Base-by-base conservation (phyloP, 2,888 invertebrate genomes). In the Pyralis farinalis region DNA sequence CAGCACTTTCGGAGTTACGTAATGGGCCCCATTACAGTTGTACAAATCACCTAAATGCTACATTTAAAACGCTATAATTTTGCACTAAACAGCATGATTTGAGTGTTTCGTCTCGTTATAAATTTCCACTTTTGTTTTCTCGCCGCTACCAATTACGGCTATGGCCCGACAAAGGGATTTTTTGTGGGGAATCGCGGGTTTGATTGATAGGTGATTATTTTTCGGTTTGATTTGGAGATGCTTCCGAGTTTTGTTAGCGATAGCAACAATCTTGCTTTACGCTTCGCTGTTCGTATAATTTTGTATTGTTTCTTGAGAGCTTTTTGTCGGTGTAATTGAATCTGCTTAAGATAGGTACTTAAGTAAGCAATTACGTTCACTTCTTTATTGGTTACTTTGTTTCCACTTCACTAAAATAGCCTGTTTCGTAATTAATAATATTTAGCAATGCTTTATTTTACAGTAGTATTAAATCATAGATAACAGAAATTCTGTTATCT, bases 191-290 rank as follows among this genome's bases (percentile, higher is more conserved):
- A 59, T 62, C 53, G 52, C 53, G 62, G 66, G 66, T 50, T 63
- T 87, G 87, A 88, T 85, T 87, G 87, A 88, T 82, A 80, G 84
- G 62, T 70, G 71, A 85, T 88, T 84, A 85, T 82, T 74, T 84
- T 77, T 74, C 71, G 71, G 71, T 71, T 70, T 70, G 75, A 79
- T 78, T 66, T 65, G 64, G 60, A 71, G 76, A 76, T 64, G 81
- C 82, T 84, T 82, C 86, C 75, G 78, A 77, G 68, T 76, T 77
- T 75, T 71, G 67, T 70, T 60, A 59, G 56, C 51, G 64, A 69
- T 72, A 70, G 56, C 62, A 63, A 68, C 61, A 59, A 55, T 60
- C 52, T 51, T 45, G 40, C 48, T 63, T 63, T 55, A 65, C 58
- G 67, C 51, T 62, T 53, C 56, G 60, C 58, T 68, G 67, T 68